Base-by-base conservation (phyloP, 2,113 vertebrate species). In the Megaceryle maxima region DNA sequence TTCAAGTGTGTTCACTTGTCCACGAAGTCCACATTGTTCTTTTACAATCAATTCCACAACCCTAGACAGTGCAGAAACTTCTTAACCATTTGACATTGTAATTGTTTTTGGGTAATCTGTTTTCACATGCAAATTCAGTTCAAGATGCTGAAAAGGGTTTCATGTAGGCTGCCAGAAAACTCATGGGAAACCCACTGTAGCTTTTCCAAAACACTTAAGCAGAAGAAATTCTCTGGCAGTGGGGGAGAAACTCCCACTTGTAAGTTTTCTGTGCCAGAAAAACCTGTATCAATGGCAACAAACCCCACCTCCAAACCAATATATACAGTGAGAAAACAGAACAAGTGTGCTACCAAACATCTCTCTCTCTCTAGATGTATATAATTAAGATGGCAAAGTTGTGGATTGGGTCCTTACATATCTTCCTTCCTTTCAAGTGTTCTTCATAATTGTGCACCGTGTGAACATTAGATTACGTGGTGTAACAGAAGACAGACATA, bases 61-160 rank as follows among this genome's bases (percentile, higher is more conserved):
- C 62, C 59, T 57, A 48, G 43, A 20, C 29, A 68, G 41, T 53
- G 70, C 43, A 72, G 75, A 60, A 75, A 72, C 90, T 97, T 90
- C 64, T 96, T 88, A 67, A 85, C 92, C 68, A 43, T 44, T 77
- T 96, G 79, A 66, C 76, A 67, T 94, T 91, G 68, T 66, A 72
- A 70, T 94, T 96, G 87, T 96, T 5, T 75, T 83, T 24, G 83
- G 35, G 53, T 97, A 93, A 90, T 87, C 33, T 94, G 46, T 75
- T 97, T 97, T 97, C 89, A 91, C 68, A 94, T 94, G 82, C 92
- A 96, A 96, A 95, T 96, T 72, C 33, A 39, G 15, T 89, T 87
- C 26, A 77, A 83, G 53, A 78, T 91, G 72, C 69, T 96, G 82
- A 76, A 93, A 95, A 96, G 64, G 18, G 62, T 88, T 92, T 64